A percentile compares a stretch with the other conserved stretches of the same genome.
These are phyloP conservation scores for Dipodomys stephensi DNA, from an alignment of 2,113 vertebrate genomes.

Conservation along the genomic window DNA sequence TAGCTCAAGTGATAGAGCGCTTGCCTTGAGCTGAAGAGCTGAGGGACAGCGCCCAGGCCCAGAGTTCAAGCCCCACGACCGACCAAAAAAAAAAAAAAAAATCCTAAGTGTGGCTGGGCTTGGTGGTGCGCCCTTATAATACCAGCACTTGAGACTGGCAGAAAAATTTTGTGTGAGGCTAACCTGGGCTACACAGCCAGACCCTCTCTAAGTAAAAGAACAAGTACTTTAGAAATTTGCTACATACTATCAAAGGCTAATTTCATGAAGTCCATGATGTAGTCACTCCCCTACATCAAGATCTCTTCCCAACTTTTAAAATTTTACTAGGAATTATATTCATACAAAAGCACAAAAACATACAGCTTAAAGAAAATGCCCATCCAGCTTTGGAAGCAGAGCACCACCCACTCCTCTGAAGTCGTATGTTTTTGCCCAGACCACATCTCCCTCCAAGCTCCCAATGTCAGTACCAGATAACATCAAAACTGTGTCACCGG, in stretches of 20 bases:
- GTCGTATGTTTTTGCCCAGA: background rate
- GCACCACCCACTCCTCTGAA: slow-evolving; percentile 20
- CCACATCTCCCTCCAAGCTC: background rate
- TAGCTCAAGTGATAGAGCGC: too few species aligned
- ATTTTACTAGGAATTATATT: slow-evolving; percentile 76
- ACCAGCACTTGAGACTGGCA: background rate
- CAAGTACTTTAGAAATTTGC: background rate
- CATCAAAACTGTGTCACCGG: background rate
- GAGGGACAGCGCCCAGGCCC: too few species aligned
- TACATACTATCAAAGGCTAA: background rate
- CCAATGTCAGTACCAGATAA: background rate
- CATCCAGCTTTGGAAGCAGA: slow-evolving; percentile 31
- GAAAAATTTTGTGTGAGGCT: background rate
- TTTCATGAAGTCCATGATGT: background rate
- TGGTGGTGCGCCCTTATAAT: background rate
- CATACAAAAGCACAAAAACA: slow-evolving; percentile 74
- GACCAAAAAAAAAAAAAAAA: too few species aligned
- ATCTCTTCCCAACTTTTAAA: slow-evolving; percentile 64
- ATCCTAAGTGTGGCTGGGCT: background rate
- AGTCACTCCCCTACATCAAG: slow-evolving; percentile 71
- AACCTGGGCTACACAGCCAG: background rate
- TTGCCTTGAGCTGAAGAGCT: too few species aligned
- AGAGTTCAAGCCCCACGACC: too few species aligned
- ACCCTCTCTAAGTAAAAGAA: background rate
- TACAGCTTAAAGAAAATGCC: slow-evolving; percentile 53